phyloP scores from a whole-genome alignment of 2,113 vertebrate genomes.

The Chaetodon auriga region DNA sequence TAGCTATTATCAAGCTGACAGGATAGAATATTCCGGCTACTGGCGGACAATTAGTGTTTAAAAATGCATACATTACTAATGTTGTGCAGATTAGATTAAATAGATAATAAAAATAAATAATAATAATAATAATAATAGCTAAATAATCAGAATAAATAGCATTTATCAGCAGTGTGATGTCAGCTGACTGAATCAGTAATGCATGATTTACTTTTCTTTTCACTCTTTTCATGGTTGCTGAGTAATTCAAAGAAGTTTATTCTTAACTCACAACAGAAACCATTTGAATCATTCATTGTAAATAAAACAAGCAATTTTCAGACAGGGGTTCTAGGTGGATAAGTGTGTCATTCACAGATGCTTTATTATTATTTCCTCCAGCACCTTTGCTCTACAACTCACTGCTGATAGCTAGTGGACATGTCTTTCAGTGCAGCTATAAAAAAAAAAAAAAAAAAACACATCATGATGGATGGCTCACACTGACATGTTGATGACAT shows the following conservation, averaged over 20 bases:
- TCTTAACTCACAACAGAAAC: not conserved
- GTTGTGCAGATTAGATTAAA: too few relatives aligned
- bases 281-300: not conserved
- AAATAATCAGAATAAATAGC: not conserved
- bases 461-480: not conserved
- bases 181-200: not conserved
- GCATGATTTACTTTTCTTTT: not conserved
- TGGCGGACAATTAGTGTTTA: not conserved
- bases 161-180: not conserved
- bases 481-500: not conserved
- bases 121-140: too few relatives aligned
- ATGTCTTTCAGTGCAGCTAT: not conserved
- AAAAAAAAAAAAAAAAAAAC: not conserved
- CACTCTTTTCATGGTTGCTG: not conserved
- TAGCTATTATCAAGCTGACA: not conserved
- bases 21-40: not conserved
- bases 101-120: too few relatives aligned
- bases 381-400: not conserved
- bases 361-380: not conserved
- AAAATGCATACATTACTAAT: not conserved
- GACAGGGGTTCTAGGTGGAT: not conserved
- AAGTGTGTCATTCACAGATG: not conserved
- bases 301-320: not conserved
- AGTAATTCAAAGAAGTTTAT: not conserved
- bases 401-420: not conserved